Evolutionary conservation across 2,797 vertebrate genomes (phyloP).

Genomic region (Thunnus albacares): DNA sequence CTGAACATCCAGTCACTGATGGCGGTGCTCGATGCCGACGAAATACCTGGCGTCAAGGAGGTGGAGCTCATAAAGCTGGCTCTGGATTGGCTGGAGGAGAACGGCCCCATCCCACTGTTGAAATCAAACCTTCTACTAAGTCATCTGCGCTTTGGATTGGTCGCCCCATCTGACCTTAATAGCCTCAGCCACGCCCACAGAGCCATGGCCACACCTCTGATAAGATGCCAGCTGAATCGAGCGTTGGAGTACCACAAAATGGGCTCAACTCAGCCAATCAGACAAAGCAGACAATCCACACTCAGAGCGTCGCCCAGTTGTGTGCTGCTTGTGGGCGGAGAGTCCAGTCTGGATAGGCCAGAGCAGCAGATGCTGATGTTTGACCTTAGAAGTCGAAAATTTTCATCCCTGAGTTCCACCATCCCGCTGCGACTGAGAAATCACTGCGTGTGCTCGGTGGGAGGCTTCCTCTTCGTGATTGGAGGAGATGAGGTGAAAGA

Average conservation of each 20-base stretch:
- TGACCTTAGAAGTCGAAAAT: conserved; percentile 87
- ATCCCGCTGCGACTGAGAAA: conserved; percentile 85
- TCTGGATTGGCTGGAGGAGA: conserved; percentile 90
- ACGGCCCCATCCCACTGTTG: conserved; percentile 85
- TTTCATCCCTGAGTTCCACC: conserved; percentile 78
- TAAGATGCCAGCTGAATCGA: conserved; percentile 91
- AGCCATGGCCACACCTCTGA: conserved; percentile 86
- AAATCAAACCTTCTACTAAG: conserved; percentile 89
- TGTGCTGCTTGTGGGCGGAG: conserved; percentile 91
- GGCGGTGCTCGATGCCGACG: conserved; percentile 86
- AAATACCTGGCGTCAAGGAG: conserved; percentile 89
- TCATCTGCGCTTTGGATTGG: conserved; percentile 89
- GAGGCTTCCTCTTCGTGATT: conserved; percentile 94
- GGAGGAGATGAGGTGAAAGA: conserved; percentile 88
- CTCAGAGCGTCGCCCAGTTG: conserved; percentile 85
- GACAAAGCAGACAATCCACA: conserved; percentile 89
- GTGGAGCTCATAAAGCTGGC: conserved; percentile 84
- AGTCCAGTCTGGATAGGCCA: conserved; percentile 78
- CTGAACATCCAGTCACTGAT: conserved; percentile 89
- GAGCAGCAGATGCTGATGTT: conserved; percentile 87
- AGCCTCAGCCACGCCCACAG: conserved; percentile 82
- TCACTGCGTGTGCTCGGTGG: conserved; percentile 90
- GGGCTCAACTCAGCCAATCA: conserved; percentile 88
- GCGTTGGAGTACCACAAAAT: conserved; percentile 92
- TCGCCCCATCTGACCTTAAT: conserved; percentile 83